These are phyloP conservation scores for Aleiodes alternator DNA, from an alignment of 2,888 invertebrate genomes.

Conservation along the genomic window DNA sequence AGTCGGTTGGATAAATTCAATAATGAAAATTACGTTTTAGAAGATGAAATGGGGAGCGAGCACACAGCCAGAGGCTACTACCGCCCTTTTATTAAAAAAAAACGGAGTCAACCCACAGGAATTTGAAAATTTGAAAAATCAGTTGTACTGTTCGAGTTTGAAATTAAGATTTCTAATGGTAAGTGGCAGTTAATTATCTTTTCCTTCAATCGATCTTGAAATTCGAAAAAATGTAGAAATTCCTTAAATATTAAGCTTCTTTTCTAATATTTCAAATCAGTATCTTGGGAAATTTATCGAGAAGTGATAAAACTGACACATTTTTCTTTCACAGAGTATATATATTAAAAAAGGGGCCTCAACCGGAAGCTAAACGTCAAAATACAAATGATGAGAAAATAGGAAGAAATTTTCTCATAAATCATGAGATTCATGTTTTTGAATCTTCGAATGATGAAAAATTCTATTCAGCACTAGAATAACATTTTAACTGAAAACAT, in stretches of 20 bases:
- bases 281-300: too few species aligned
- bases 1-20: slow-evolving; percentile 25
- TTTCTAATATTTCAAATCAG: too few species aligned
- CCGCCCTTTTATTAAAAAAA: background rate
- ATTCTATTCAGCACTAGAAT: too few species aligned
- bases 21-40: slow-evolving; percentile 27
- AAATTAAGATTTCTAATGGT: too few species aligned
- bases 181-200: too few species aligned
- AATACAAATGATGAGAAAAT: slow-evolving; percentile 6
- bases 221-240: too few species aligned
- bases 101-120: background rate
- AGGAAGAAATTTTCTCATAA: background rate
- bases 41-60: background rate
- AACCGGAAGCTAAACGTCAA: slow-evolving; percentile 4
- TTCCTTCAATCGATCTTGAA: too few species aligned
- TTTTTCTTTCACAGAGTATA: background rate
- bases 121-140: too few species aligned
- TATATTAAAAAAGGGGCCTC: background rate
- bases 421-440: background rate
- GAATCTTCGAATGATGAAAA: background rate
- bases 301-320: too few species aligned
- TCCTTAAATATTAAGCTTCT: too few species aligned
- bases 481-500: background rate
- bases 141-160: too few species aligned
- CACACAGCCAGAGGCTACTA: background rate